phyloP scores from a whole-genome alignment of 2,797 vertebrate genomes.

The Octomys mimax region DNA sequence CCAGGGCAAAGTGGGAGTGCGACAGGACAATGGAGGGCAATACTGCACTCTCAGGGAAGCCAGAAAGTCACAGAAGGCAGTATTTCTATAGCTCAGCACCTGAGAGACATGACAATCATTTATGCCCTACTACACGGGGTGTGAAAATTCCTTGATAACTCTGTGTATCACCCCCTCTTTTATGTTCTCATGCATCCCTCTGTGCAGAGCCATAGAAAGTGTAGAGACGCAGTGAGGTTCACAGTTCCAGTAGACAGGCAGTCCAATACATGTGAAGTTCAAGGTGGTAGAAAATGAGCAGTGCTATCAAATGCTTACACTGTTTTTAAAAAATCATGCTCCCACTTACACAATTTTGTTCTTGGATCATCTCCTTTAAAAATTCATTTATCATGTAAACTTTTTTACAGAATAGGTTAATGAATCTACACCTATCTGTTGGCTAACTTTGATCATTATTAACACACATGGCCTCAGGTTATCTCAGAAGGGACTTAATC shows the following conservation, averaged over 20 bases:
- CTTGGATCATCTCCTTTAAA: slow-evolving; percentile 35
- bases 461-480: slow-evolving; percentile 28
- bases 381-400: slow-evolving; percentile 24
- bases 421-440: background rate
- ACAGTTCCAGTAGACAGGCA: background rate
- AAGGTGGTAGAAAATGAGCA: background rate
- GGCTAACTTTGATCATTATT: slow-evolving; percentile 53
- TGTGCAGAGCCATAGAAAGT: background rate
- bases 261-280: background rate
- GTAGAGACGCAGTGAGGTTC: background rate
- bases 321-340: slow-evolving; percentile 32
- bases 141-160: slow-evolving; percentile 2
- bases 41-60: background rate
- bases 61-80: background rate
- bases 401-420: slow-evolving; percentile 51
- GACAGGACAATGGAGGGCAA: background rate
- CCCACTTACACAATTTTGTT: slow-evolving; percentile 10
- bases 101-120: background rate
- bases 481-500: slow-evolving; percentile 24
- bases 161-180: background rate
- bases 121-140: background rate
- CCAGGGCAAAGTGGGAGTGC: background rate
- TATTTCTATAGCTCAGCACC: background rate
- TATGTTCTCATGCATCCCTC: background rate
- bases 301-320: background rate